A percentile compares a stretch with the other conserved stretches of the same genome.
Evolutionary conservation across 2,888 invertebrate genomes (phyloP).

Genomic region (Phlogophora meticulosa): DNA sequence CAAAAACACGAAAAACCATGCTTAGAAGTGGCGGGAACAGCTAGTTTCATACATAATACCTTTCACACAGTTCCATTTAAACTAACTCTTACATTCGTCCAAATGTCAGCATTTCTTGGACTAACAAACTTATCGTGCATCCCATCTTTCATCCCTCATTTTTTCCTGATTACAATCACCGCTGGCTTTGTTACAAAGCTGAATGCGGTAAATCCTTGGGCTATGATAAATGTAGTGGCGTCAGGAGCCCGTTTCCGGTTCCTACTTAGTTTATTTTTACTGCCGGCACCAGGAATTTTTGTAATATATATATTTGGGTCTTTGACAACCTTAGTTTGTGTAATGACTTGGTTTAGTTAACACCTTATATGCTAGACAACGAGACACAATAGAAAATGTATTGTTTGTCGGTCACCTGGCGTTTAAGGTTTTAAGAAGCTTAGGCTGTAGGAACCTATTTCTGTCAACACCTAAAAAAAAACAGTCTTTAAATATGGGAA

Average conservation of each 20-base stretch:
- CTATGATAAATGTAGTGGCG: slow-evolving; percentile 58
- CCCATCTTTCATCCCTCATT: slow-evolving; percentile 62
- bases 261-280: slow-evolving; percentile 41
- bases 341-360: slow-evolving; percentile 13
- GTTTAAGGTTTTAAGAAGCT: too few relatives aligned
- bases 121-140: slow-evolving; percentile 40
- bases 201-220: slow-evolving; percentile 45
- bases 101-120: slow-evolving; percentile 42
- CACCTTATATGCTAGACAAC: too few relatives aligned
- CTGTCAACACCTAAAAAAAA: too few relatives aligned
- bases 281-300: slow-evolving; percentile 4
- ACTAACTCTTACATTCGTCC: slow-evolving; percentile 17
- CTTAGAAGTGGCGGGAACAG: too few relatives aligned
- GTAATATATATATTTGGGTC: slow-evolving; percentile 23
- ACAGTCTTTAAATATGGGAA: too few relatives aligned
- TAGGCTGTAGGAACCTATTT: too few relatives aligned
- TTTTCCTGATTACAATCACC: slow-evolving; percentile 59
- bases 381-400: too few relatives aligned
- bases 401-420: too few relatives aligned
- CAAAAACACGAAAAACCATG: too few relatives aligned
- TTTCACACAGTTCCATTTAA: slow-evolving; percentile 13
- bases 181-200: slow-evolving; percentile 52
- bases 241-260: slow-evolving; percentile 32
- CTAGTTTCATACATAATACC: neutral
- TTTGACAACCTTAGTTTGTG: slow-evolving; percentile 14